Percentiles rank a stretch among this genome's conserved stretches.
Evolutionary conservation across 2,888 invertebrate species (phyloP).

Genomic region (Pristionchus mayeri): DNA sequence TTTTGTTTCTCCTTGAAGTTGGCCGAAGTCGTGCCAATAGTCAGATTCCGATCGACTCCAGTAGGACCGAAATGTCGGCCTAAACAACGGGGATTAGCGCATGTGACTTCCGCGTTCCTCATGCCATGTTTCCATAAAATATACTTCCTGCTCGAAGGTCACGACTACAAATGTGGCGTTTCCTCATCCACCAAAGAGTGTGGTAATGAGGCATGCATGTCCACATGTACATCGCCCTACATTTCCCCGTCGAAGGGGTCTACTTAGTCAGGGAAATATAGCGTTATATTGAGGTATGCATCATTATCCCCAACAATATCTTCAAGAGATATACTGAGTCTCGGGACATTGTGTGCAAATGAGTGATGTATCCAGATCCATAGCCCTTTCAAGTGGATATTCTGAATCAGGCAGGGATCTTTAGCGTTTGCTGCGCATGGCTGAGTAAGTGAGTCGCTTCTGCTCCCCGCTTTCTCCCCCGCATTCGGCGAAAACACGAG

Average conservation of each 20-base stretch:
- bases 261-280: not conserved
- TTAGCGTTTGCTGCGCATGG: not conserved
- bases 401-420: not conserved
- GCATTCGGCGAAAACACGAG: not conserved
- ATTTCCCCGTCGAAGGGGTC: not conserved
- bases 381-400: not conserved
- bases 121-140: not conserved
- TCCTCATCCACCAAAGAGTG: no score
- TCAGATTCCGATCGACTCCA: not conserved
- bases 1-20: not conserved
- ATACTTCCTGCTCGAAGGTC: not conserved
- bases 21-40: not conserved
- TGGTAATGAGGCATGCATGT: not conserved
- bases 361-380: no score
- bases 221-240: not conserved
- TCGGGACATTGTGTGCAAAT: not conserved
- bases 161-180: not conserved
- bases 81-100: not conserved
- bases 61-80: constrained; percentile 4
- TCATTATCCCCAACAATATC: not conserved
- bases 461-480: not conserved
- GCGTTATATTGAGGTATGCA: not conserved
- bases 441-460: not conserved
- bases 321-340: not conserved
- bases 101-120: no score